Evolutionary conservation across 1,140 invertebrate genomes (phyloP).

Genomic region (Musca vetustissima): DNA sequence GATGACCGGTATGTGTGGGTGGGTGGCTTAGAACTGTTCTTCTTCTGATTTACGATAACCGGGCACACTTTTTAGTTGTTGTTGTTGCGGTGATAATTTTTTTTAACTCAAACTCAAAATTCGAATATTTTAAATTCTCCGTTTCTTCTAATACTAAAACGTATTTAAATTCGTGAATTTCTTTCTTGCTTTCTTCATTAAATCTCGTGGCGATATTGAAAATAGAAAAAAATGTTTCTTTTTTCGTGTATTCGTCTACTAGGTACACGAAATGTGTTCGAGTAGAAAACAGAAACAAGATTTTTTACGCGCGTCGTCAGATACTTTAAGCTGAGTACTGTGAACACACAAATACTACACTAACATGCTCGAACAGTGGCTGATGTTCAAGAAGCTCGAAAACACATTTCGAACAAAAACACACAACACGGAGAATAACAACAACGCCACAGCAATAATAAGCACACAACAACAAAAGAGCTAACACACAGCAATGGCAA

Average conservation of each 20-base stretch:
- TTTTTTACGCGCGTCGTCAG: conserved; percentile 28
- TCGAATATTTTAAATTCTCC: too few relatives aligned
- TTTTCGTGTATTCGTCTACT: background rate
- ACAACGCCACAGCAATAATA: conserved; percentile 25
- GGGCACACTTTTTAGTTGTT: too few relatives aligned
- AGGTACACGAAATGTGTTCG: background rate
- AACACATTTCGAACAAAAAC: conserved; percentile 19
- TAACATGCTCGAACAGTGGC: conserved; percentile 32
- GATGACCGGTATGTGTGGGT: too few relatives aligned
- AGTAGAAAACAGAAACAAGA: conserved; percentile 6
- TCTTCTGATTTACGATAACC: too few relatives aligned
- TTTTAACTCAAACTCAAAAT: too few relatives aligned
- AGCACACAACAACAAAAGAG: background rate
- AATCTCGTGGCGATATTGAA: background rate
- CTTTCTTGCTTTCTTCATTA: too few relatives aligned
- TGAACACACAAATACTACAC: conserved; percentile 35
- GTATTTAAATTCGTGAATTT: too few relatives aligned
- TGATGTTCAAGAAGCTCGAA: conserved; percentile 31
- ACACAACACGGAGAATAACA: conserved; percentile 13
- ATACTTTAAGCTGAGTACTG: conserved; percentile 30
- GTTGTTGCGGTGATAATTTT: too few relatives aligned
- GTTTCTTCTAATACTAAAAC: too few relatives aligned
- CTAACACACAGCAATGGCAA: background rate
- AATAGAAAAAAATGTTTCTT: conserved; percentile 3
- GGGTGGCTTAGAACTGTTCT: too few relatives aligned